A percentile compares a stretch with the other conserved stretches of the same genome.
phyloP scores from a whole-genome alignment of 2,888 invertebrate species.

The Spicauda simplicius region DNA sequence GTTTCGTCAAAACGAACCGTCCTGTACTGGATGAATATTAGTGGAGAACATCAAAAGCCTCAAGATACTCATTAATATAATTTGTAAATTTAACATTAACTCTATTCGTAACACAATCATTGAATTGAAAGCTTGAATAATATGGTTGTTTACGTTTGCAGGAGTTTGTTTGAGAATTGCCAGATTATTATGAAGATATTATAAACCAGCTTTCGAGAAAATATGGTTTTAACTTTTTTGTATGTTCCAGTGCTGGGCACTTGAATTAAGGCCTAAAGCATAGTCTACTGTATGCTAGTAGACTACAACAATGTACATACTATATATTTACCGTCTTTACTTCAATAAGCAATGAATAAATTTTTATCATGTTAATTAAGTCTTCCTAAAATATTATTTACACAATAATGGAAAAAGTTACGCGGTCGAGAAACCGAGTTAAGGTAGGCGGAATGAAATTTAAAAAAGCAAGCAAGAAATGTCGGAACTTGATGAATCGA shows the following conservation, averaged over 20 bases:
- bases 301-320: too few species aligned
- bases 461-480: conserved; percentile 4
- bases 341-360: too few species aligned
- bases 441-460: neutral
- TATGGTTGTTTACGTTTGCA: neutral
- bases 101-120: conserved; percentile 32
- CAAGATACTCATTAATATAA: conserved; percentile 51
- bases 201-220: neutral
- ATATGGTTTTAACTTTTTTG: too few species aligned
- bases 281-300: too few species aligned
- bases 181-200: neutral
- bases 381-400: neutral
- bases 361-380: neutral
- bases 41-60: conserved; percentile 24
- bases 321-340: too few species aligned
- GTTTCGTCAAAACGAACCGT: too few species aligned
- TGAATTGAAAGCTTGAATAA: conserved; percentile 19
- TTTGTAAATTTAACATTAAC: conserved; percentile 45
- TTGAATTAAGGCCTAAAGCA: too few species aligned
- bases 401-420: neutral
- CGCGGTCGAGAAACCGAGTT: neutral
- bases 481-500: conserved; percentile 21
- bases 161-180: conserved; percentile 1
- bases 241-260: too few species aligned
- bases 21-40: too few species aligned